phyloP scores from a whole-genome alignment of 2,113 vertebrate species.

The Isichthys henryi region DNA sequence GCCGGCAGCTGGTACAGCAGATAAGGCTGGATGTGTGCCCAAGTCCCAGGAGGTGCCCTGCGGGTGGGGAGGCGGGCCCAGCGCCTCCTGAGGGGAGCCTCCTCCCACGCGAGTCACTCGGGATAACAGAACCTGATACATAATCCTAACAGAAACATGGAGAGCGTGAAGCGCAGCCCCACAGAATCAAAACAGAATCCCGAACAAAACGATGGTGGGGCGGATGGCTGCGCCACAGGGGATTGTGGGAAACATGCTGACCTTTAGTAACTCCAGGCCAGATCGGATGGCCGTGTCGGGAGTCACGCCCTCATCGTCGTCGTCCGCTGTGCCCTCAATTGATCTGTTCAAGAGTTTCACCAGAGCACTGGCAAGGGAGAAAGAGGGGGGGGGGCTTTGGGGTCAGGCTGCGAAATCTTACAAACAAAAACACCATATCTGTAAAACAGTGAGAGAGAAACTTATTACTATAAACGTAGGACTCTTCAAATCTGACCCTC shows the following conservation, averaged over 20 bases:
- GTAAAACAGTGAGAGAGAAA: background rate
- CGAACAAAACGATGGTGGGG: background rate
- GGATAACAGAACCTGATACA: background rate
- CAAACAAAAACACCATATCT: too few species aligned
- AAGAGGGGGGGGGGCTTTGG: too few species aligned
- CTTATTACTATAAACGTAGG: background rate
- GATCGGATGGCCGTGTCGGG: slow-evolving; percentile 91
- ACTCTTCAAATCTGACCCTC: too few species aligned
- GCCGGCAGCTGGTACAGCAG: background rate
- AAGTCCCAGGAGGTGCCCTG: background rate
- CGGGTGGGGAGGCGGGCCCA: background rate
- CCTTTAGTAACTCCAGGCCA: slow-evolving; percentile 92
- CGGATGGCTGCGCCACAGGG: background rate
- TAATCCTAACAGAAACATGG: background rate
- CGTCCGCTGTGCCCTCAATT: slow-evolving; percentile 89
- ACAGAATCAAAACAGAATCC: background rate
- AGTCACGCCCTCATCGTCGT: slow-evolving; percentile 91
- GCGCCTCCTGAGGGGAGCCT: background rate
- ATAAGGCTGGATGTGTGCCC: background rate
- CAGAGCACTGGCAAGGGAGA: slow-evolving; percentile 65
- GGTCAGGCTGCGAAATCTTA: too few species aligned
- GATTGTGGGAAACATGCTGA: slow-evolving; percentile 36
- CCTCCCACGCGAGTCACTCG: background rate
- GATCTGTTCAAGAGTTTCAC: slow-evolving; percentile 94
- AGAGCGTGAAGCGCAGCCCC: background rate